Evolutionary conservation across 2,113 vertebrate species (phyloP).

Genomic region (Ageneiosus marmoratus): DNA sequence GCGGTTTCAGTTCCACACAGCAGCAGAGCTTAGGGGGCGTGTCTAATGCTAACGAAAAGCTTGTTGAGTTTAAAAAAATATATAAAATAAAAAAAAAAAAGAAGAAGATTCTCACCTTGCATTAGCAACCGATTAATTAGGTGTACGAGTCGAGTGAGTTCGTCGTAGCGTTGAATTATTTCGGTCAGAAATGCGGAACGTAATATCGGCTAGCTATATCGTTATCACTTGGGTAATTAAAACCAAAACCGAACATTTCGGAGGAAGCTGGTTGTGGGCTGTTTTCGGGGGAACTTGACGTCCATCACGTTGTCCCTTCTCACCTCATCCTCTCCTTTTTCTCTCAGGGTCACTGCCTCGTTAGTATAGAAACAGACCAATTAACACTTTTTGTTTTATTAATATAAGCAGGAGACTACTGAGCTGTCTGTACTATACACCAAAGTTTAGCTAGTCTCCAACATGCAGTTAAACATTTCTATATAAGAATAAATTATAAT

Average conservation of each 20-base stretch:
- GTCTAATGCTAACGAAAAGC: neutral
- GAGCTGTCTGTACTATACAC: constrained; percentile 36
- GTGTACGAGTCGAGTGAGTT: neutral
- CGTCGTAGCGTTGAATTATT: neutral
- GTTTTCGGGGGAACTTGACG: neutral
- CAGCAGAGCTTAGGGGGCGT: neutral
- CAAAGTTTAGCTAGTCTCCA: constrained; percentile 47
- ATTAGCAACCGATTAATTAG: neutral
- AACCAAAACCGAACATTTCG: constrained; percentile 34
- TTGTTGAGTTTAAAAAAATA: too few relatives aligned
- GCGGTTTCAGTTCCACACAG: neutral
- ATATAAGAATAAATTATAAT: neutral
- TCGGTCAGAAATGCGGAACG: neutral
- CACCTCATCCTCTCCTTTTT: constrained; percentile 3
- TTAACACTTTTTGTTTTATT: constrained; percentile 1
- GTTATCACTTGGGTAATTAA: constrained; percentile 1
- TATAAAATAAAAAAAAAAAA: too few relatives aligned
- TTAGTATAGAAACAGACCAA: constrained; percentile 41
- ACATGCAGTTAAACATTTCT: neutral
- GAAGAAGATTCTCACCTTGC: neutral
- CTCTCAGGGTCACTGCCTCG: constrained; percentile 45
- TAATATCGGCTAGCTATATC: neutral
- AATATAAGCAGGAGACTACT: constrained; percentile 39
- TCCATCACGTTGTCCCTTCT: neutral
- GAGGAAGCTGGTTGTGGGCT: neutral